Conservation (phyloP, 2,113 vertebrate genomes). For the Cyanoliseus patagonus region DNA sequence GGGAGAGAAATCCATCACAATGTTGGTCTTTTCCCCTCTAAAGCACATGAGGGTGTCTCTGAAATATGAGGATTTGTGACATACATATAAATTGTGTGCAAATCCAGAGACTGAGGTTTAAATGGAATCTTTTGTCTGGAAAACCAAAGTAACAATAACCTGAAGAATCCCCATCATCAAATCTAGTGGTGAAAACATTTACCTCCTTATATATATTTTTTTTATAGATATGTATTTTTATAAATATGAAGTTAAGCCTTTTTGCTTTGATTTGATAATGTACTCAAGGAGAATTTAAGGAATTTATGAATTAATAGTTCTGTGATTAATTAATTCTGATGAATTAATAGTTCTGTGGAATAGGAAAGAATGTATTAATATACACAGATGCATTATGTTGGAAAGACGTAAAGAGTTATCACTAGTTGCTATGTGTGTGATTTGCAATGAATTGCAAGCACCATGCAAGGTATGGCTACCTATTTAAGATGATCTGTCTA, state of each 20-base stretch:
- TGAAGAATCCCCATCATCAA: background rate
- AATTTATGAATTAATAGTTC: background rate
- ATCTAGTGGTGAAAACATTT: background rate
- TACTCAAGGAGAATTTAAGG: background rate
- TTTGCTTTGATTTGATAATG: background rate
- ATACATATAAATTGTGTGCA: background rate
- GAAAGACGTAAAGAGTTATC: background rate
- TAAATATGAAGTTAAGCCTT: background rate
- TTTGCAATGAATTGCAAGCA: background rate
- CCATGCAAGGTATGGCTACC: background rate
- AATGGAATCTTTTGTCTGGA: background rate
- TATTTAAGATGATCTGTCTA: background rate
- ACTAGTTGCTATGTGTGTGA: background rate
- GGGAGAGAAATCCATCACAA: background rate
- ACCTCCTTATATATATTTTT: background rate
- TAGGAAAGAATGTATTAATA: constrained; percentile 25
- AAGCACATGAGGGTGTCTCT: background rate
- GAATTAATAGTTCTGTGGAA: background rate
- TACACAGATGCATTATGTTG: background rate
- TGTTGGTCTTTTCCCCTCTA: background rate
- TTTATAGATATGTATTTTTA: background rate
- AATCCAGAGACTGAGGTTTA: background rate
- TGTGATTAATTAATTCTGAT: background rate
- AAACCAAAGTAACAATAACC: background rate
- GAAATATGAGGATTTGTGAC: background rate